Evolutionary conservation across 2,888 invertebrate genomes (phyloP).

Genomic region (Bellardia pandia): DNA sequence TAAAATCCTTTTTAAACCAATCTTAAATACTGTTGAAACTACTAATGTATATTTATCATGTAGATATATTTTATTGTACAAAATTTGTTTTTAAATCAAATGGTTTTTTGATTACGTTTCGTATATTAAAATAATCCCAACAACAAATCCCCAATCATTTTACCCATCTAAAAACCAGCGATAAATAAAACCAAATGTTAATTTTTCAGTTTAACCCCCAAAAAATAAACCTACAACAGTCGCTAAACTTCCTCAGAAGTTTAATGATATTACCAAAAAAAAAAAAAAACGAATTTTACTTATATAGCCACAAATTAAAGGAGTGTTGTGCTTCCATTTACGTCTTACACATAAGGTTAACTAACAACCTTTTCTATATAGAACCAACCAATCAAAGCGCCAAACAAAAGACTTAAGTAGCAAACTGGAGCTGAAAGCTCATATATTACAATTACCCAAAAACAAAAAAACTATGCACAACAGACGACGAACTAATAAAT

Average conservation of each 20-base stretch:
- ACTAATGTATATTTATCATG: too few relatives aligned
- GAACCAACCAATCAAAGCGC: background rate
- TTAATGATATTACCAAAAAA: background rate
- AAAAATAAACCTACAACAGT: constrained; percentile 3
- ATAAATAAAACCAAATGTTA: constrained; percentile 46
- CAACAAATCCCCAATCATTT: too few relatives aligned
- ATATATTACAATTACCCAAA: constrained; percentile 37
- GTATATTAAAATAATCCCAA: too few relatives aligned
- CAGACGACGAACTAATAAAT: constrained; percentile 1
- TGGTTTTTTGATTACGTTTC: too few relatives aligned
- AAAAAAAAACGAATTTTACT: background rate
- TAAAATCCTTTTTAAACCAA: too few relatives aligned
- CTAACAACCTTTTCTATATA: background rate
- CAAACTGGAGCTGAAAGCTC: constrained; percentile 15
- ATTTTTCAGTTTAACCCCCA: constrained; percentile 15
- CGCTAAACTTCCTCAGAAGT: constrained; percentile 25
- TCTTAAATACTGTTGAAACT: too few relatives aligned
- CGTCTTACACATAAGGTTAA: constrained; percentile 34
- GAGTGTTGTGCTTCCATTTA: constrained; percentile 43
- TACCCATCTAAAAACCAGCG: background rate
- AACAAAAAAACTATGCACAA: background rate
- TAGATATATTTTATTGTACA: too few relatives aligned
- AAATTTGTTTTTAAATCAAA: too few relatives aligned
- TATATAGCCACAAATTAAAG: constrained; percentile 37
- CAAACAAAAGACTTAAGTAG: constrained; percentile 19